These are phyloP conservation scores for Casuarius casuarius DNA, from an alignment of 2,113 vertebrate genomes.

Conservation along the genomic window DNA sequence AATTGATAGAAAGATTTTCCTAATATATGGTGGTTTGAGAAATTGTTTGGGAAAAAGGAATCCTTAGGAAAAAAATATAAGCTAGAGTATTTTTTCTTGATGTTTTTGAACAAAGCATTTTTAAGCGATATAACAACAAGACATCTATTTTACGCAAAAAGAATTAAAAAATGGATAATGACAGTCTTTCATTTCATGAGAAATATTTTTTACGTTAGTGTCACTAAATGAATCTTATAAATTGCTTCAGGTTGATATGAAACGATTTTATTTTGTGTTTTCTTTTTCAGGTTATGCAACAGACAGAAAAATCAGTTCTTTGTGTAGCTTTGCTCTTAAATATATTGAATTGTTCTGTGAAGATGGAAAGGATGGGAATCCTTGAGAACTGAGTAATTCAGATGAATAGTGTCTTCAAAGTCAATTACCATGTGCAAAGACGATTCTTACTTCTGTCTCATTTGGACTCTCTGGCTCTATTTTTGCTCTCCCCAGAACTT, in stretches of 20 bases:
- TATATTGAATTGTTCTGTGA: constrained; percentile 19
- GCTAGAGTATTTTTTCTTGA: background rate
- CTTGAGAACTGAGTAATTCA: constrained; percentile 1
- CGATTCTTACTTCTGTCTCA: background rate
- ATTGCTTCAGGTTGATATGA: background rate
- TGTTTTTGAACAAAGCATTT: background rate
- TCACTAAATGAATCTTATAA: constrained; percentile 15
- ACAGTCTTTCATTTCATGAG: background rate
- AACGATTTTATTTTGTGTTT: constrained; percentile 23
- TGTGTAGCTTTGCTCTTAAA: constrained; percentile 9
- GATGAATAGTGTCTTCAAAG: constrained; percentile 49
- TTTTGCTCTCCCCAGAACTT: constrained; percentile 18
- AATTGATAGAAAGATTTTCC: background rate
- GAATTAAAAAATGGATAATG: background rate
- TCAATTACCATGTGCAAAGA: constrained; percentile 29
- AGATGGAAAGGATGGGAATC: constrained; percentile 10
- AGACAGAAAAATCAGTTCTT: constrained; percentile 39
- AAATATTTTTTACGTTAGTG: constrained; percentile 15
- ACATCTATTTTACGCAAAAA: constrained; percentile 1
- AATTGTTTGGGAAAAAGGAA: background rate
- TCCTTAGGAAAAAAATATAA: background rate
- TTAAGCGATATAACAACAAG: background rate
- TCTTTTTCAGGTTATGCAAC: constrained; percentile 2
- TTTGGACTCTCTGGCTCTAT: background rate
- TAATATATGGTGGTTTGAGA: background rate